phyloP scores from a whole-genome alignment of 2,113 vertebrate genomes.

The Ptilorrhoa leucosticta region DNA sequence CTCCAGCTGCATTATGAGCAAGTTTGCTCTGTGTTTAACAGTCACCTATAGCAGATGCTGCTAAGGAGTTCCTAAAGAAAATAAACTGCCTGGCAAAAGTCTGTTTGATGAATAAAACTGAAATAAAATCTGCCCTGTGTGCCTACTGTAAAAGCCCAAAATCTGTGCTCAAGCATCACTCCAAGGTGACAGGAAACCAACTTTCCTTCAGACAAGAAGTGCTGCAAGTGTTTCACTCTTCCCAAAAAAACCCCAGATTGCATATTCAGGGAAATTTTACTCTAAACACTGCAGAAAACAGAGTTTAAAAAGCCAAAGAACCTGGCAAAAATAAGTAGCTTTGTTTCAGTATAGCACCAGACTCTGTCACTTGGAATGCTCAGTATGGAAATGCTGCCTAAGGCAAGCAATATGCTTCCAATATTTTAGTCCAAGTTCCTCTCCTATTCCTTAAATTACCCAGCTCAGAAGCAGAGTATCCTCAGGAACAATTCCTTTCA shows the following conservation, averaged over 20 bases:
- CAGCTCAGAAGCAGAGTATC: constrained; percentile 34
- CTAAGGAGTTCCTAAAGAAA: neutral
- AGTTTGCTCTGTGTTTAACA: neutral
- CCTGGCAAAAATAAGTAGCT: neutral
- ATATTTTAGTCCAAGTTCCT: constrained; percentile 14
- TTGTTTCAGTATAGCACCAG: neutral
- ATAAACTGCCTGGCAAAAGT: neutral
- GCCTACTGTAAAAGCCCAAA: neutral
- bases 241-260: neutral
- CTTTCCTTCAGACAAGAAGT: neutral
- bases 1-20: neutral
- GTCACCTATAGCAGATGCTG: neutral
- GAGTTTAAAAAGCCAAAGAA: neutral
- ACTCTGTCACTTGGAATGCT: neutral
- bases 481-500: constrained; percentile 45
- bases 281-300: neutral
- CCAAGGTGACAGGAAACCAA: neutral
- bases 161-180: neutral
- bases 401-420: constrained; percentile 50
- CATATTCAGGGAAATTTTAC: neutral
- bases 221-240: neutral
- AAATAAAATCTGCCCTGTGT: neutral
- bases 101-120: neutral
- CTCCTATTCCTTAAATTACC: constrained; percentile 15
- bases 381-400: constrained; percentile 28